These are phyloP conservation scores for Nephotettix cincticeps DNA, from an alignment of 1,140 invertebrate genomes.

Conservation along the genomic window DNA sequence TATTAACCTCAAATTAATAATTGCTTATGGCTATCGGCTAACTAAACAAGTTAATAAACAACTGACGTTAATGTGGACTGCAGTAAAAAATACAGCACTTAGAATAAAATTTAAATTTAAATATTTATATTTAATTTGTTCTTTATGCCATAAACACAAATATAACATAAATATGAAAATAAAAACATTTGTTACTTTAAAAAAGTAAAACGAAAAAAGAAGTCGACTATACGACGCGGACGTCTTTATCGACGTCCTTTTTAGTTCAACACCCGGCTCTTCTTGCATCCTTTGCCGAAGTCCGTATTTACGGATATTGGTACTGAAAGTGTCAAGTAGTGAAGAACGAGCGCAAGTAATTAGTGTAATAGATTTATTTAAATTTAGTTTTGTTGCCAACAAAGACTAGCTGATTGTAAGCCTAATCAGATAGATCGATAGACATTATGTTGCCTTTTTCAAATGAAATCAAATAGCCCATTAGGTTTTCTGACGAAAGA, in stretches of 20 bases:
- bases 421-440: neutral
- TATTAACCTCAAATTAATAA: no score
- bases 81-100: neutral
- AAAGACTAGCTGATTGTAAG: neutral
- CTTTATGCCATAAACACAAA: no score
- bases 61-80: no score
- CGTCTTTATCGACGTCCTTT: neutral
- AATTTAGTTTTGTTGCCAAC: neutral
- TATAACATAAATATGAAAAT: no score
- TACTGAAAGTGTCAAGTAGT: neutral
- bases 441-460: neutral
- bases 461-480: neutral
- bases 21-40: no score
- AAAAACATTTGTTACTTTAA: no score
- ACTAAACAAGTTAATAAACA: neutral
- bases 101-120: neutral
- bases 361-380: neutral
- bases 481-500: neutral
- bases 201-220: no score
- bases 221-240: no score
- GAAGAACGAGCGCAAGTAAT: neutral
- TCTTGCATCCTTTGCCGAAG: neutral
- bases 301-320: neutral
- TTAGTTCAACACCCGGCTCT: neutral
- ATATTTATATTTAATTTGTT: neutral